Percentiles rank a stretch among this genome's conserved stretches.
Evolutionary conservation across 2,113 vertebrate species (phyloP).

Genomic region (Chionomys nivalis): DNA sequence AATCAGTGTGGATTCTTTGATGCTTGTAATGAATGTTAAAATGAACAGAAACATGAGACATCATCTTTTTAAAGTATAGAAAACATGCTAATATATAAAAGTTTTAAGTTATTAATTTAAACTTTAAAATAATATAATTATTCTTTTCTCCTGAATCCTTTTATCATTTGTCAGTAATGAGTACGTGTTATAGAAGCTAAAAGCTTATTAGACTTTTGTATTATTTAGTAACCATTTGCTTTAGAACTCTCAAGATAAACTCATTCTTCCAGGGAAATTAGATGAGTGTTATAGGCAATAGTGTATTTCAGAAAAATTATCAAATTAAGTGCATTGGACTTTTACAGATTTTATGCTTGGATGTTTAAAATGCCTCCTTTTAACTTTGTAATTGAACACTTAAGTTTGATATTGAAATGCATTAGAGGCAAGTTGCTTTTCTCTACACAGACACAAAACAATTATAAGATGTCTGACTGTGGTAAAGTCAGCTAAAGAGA

Average conservation of each 20-base stretch:
- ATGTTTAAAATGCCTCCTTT: not conserved
- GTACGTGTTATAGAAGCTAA: not conserved
- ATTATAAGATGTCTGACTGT: not conserved
- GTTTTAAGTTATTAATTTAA: not conserved
- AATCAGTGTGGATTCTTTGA: not conserved
- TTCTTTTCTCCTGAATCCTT: not conserved
- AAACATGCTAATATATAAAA: conserved; percentile 19
- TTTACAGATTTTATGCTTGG: not conserved
- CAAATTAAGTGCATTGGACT: not conserved
- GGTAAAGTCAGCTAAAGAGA: not conserved
- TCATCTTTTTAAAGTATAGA: not conserved
- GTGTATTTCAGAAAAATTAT: not conserved
- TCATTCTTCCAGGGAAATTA: not conserved
- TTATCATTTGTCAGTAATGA: conserved; percentile 18
- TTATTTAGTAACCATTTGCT: conserved; percentile 37
- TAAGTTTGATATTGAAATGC: conserved; percentile 7
- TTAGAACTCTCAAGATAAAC: not conserved
- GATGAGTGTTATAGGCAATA: not conserved
- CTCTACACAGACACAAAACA: not conserved
- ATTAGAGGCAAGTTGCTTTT: not conserved
- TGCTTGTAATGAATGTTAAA: conserved; percentile 2
- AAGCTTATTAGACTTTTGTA: not conserved
- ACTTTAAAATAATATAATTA: conserved; percentile 20
- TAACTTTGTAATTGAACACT: not conserved
- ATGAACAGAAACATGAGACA: not conserved